A percentile compares a stretch with the other conserved stretches of the same genome.
These are phyloP conservation scores for Agapostemon virescens DNA, from an alignment of 2,888 invertebrate species.

Conservation along the genomic window DNA sequence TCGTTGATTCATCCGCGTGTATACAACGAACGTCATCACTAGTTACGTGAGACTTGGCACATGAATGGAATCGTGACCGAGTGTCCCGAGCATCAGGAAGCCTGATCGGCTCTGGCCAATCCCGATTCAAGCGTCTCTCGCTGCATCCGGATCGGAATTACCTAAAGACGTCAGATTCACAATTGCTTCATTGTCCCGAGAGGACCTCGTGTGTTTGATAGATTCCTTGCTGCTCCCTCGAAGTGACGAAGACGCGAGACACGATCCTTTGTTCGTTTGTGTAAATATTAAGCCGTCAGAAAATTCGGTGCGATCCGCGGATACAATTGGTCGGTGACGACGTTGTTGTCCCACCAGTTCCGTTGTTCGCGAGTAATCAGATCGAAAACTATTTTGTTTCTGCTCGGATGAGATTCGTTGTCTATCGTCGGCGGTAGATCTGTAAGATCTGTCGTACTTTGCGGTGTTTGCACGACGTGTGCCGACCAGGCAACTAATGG, in stretches of 20 bases:
- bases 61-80: slow-evolving; percentile 56
- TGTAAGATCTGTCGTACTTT: no score
- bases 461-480: no score
- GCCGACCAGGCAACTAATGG: no score
- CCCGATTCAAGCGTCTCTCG: slow-evolving; percentile 27
- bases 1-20: slow-evolving; percentile 55
- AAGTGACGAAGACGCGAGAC: not conserved
- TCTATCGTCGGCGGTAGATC: no score
- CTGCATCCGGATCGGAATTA: slow-evolving; percentile 39
- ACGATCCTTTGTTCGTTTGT: not conserved
- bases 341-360: not conserved
- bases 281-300: not conserved
- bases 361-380: not conserved
- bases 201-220: slow-evolving; percentile 31
- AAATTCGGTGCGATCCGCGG: not conserved
- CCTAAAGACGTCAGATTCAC: slow-evolving; percentile 51
- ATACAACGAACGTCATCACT: slow-evolving; percentile 58
- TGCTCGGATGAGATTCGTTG: not conserved
- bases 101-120: slow-evolving; percentile 44
- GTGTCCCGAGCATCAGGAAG: slow-evolving; percentile 45
- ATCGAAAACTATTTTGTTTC: not conserved
- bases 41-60: slow-evolving; percentile 60
- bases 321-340: not conserved
- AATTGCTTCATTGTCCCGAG: slow-evolving; percentile 50
- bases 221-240: slow-evolving; percentile 11